These are phyloP conservation scores for Melinaea marsaeus DNA, from an alignment of 2,888 invertebrate genomes.

Conservation along the genomic window DNA sequence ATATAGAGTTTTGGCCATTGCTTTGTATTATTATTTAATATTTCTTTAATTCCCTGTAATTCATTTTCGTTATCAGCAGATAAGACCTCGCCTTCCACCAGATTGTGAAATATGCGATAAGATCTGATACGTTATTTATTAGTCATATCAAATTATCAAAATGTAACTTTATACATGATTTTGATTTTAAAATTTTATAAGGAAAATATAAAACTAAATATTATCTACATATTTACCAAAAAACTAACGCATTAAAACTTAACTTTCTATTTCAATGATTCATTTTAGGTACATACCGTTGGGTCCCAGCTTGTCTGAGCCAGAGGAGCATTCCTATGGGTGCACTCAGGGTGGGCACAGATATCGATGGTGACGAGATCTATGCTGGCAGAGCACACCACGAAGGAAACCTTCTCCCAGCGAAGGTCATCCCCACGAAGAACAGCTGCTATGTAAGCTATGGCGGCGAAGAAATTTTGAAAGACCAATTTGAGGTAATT, in stretches of 20 bases:
- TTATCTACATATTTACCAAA: background rate
- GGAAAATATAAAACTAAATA: background rate
- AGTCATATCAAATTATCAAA: conserved; percentile 11
- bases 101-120: conserved; percentile 18
- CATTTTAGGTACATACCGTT: conserved; percentile 67
- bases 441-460: conserved; percentile 81
- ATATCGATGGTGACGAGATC: conserved; percentile 83
- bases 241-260: no score
- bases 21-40: conserved; percentile 45
- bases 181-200: conserved; percentile 9
- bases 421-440: conserved; percentile 82
- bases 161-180: conserved; percentile 8
- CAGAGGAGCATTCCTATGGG: conserved; percentile 71
- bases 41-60: conserved; percentile 8
- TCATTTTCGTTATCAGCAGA: conserved; percentile 16
- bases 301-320: conserved; percentile 71
- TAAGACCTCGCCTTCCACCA: conserved; percentile 13
- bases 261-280: background rate
- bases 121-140: conserved; percentile 10
- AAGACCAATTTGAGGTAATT: conserved; percentile 80
- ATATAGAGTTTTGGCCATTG: conserved; percentile 74
- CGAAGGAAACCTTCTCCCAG: conserved; percentile 81
- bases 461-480: conserved; percentile 80
- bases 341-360: conserved; percentile 79
- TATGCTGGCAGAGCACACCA: conserved; percentile 85